phyloP scores from a whole-genome alignment of 2,113 vertebrate genomes.

The Nesogale talazaci region DNA sequence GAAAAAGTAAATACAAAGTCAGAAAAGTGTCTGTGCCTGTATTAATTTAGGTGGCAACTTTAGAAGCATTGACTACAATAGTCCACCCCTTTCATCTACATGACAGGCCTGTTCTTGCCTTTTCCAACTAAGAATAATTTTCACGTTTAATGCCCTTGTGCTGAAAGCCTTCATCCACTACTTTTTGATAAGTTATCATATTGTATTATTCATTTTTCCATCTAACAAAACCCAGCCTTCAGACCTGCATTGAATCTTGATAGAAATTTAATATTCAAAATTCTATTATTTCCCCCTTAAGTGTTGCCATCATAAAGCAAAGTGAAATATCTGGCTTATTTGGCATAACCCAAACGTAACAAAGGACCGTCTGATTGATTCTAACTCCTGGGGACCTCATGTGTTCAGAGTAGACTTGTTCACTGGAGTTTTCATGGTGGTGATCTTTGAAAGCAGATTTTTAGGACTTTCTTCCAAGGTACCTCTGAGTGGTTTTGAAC shows the following conservation, averaged over 20 bases:
- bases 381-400: neutral
- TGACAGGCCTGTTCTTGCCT: conserved; percentile 4
- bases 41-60: conserved; percentile 53
- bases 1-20: neutral
- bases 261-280: conserved; percentile 59
- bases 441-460: neutral
- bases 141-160: conserved; percentile 13
- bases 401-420: neutral
- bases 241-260: conserved; percentile 45
- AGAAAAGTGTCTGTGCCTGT: neutral
- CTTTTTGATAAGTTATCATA: conserved; percentile 37
- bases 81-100: conserved; percentile 6
- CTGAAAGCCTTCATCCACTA: conserved; percentile 52
- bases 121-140: conserved; percentile 49
- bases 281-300: conserved; percentile 4
- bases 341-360: neutral
- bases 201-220: conserved; percentile 35
- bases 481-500: neutral
- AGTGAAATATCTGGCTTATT: conserved; percentile 13
- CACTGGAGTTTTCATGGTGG: neutral
- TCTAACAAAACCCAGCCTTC: conserved; percentile 9
- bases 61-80: conserved; percentile 34
- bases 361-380: neutral
- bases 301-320: conserved; percentile 38
- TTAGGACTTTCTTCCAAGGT: neutral